Evolutionary conservation across 2,888 invertebrate genomes (phyloP).

Genomic region (Pterostichus madidus): DNA sequence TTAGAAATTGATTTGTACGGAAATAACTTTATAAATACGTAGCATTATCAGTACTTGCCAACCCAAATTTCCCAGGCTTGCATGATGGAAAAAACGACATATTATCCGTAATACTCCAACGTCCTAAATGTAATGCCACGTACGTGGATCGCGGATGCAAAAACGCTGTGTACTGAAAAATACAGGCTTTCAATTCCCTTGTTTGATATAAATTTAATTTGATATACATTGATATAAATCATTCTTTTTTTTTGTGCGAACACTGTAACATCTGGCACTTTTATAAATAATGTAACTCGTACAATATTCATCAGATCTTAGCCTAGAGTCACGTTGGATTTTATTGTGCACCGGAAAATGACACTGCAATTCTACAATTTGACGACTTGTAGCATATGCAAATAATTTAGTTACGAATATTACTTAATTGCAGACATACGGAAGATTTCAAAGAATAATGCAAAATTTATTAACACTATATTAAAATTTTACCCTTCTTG

Average conservation of each 20-base stretch:
- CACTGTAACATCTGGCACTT: slow-evolving; percentile 63
- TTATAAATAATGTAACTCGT: slow-evolving; percentile 67
- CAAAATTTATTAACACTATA: not conserved
- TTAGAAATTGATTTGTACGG: slow-evolving; percentile 66
- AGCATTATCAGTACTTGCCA: slow-evolving; percentile 65
- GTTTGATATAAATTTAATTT: slow-evolving; percentile 67
- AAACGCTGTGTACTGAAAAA: slow-evolving; percentile 58
- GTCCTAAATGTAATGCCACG: slow-evolving; percentile 57
- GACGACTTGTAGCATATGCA: not conserved
- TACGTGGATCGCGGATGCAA: slow-evolving; percentile 49
- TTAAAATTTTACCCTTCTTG: not conserved
- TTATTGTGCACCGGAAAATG: slow-evolving; percentile 23
- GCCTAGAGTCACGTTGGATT: slow-evolving; percentile 49
- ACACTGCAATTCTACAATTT: not conserved
- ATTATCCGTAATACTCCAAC: slow-evolving; percentile 50
- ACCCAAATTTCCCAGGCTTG: slow-evolving; percentile 64
- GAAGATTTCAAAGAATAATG: slow-evolving; percentile 6
- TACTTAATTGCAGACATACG: not conserved
- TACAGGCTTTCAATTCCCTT: slow-evolving; percentile 66
- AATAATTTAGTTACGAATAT: slow-evolving; percentile 15
- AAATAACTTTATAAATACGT: slow-evolving; percentile 66
- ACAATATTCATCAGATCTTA: slow-evolving; percentile 67
- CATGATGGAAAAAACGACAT: slow-evolving; percentile 53
- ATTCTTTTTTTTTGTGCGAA: slow-evolving; percentile 61
- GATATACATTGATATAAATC: slow-evolving; percentile 67